Evolutionary conservation across 30 jellyfish, hydroid and myxozoan genomes (phyloP), one percentile per base, ranked within the genome.

Genomic region (Clytia hemisphaerica): DNA sequence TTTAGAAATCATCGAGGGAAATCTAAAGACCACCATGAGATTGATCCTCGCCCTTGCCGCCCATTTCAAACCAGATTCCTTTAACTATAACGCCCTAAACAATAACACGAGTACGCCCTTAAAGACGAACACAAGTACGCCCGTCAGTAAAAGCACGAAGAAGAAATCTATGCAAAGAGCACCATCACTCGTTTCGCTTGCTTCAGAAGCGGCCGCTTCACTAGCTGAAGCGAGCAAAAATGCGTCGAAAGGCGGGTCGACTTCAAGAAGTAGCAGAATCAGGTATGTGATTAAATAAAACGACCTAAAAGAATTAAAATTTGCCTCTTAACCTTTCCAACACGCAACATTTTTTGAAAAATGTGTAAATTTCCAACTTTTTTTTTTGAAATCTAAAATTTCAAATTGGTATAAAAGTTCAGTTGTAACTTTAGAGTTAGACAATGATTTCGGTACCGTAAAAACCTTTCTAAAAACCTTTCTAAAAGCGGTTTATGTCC

Each of bases 161-260:
- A 19, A 30, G 15, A 33, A 35, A 19, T 18, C 16, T 44, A 81
- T 78, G 0, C 84, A 77, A 37, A 63, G 92, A n/a, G 85, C 88
- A 29, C 70, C 92, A 7, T 86, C 96, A 19, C 65, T 84, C 3
- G 82, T 72, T 70, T 86, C 96, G 0, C 37, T 78, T 57, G 96
- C 83, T 45, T 84, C 96, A 31, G 90, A 86, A 18, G 96, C 96
- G 55, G 96, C 96, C n/a, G 92, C 58, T 24, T 87, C 94, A 22
- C 71, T 78, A 2, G 92, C 85, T 22, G 94, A 78, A 44, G 96
- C 94, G 6, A 86, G 92, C 66, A 73, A 79, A 51, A 22, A 72
- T 60, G 94, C 92, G 30, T 64, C 86, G 40, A 65, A 73, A 47
- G 78, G 81, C 46, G 88, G 93, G 4, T 38, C 51, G 51, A 49